Evolutionary conservation across 2,888 invertebrate species (phyloP).

Genomic region (Lamellibrachia columna): DNA sequence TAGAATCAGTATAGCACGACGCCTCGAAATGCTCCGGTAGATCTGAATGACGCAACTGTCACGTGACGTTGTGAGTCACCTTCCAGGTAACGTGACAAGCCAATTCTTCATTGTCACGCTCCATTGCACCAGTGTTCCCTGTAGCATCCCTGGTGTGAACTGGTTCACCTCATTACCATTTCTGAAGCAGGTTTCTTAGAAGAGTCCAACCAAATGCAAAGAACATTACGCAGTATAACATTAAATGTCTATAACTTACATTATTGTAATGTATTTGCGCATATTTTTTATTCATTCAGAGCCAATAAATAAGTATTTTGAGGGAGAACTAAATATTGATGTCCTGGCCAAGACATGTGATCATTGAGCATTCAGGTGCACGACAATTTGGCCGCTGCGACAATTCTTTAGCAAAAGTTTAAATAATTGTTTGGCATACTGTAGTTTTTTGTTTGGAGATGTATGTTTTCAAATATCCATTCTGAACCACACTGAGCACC

Average conservation of each 20-base stretch:
- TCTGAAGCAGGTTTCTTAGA: background rate
- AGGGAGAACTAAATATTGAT: background rate
- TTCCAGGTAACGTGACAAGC: background rate
- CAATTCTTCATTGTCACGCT: background rate
- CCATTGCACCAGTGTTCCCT: background rate
- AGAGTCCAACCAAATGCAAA: background rate
- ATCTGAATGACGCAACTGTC: background rate
- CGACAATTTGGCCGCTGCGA: too few species aligned
- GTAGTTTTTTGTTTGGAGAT: too few species aligned
- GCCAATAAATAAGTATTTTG: background rate
- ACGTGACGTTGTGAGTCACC: background rate
- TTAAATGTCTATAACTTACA: background rate
- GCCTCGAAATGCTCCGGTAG: background rate
- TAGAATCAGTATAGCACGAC: background rate
- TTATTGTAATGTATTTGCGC: background rate
- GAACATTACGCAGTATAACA: background rate
- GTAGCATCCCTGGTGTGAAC: background rate
- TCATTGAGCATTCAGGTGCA: too few species aligned
- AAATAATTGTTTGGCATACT: too few species aligned
- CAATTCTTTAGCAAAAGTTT: too few species aligned
- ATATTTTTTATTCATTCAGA: background rate
- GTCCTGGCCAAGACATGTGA: too few species aligned
- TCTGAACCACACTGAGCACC: too few species aligned
- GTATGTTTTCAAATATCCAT: too few species aligned
- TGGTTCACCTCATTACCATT: background rate